Evolutionary conservation across 1,140 invertebrate species (phyloP), one percentile per base, ranked within the genome.

Genomic region (Parasteatoda tepidariorum): DNA sequence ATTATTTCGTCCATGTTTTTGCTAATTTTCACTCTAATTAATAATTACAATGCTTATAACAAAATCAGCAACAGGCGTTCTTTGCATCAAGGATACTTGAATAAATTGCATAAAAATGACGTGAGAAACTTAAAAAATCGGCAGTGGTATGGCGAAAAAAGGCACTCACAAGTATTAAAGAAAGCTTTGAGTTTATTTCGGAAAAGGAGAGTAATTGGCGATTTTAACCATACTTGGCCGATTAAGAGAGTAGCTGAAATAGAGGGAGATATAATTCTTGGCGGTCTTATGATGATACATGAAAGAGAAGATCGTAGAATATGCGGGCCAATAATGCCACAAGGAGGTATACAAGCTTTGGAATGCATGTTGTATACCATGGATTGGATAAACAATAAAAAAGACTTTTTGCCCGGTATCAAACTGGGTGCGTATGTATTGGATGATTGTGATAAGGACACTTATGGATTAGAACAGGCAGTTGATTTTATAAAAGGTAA

Each of bases 401-500:
- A 91, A 31, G 88, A 91, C 59, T 88, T 92, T 34, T 89, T 95
- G 31, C 94, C 94, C 0, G 95, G 95, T 31, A 92, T 97, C 24
- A 94, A 91, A 48, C 89, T 98, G 6, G 96, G 96, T 3, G 95
- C 95, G 1, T 94, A 97, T 87, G 93, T 97, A 31, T 91, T 98
- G 67, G 96, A 98, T 87, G 97, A 98, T 88, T 98, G 97, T 89
- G 97, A 98, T 89, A 95, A 96, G 89, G 97, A 98, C 88, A 98
- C 96, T 0, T 98, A 97, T 88, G 97, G 97, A 3, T 90, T 98
- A 34, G 96, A 98, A 87, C 97, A 98, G 93, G 95, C 96, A 5
- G 95, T 98, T 6, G 96, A 98, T 89, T 98, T 98, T 88, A 98
- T 98, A 83, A 96, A 98, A 94, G 96, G 97, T 98, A 90, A 91